Conservation (phyloP, 2,113 vertebrate genomes). For the Muscicapa adusta region DNA sequence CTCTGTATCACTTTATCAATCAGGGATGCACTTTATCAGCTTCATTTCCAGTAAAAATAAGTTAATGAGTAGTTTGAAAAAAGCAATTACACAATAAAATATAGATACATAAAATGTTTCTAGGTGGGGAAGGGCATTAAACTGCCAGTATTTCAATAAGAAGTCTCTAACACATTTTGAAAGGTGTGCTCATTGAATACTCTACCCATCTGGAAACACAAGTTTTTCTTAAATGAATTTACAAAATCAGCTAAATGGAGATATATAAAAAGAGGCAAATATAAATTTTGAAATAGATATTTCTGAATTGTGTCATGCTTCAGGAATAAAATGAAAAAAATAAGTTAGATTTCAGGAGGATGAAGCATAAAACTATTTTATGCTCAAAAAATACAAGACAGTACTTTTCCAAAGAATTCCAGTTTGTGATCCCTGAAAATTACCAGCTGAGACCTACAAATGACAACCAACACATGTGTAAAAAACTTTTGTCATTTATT, state of each 20-base stretch:
- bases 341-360: accelerated
- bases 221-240: background rate
- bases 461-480: accelerated
- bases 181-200: background rate
- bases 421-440: background rate
- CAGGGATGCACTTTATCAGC: background rate
- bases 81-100: background rate
- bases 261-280: background rate
- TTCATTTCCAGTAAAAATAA: background rate
- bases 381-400: background rate
- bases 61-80: background rate
- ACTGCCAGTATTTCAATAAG: background rate
- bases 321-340: background rate
- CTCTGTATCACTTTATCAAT: background rate
- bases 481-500: background rate
- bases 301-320: background rate
- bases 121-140: accelerated
- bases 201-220: background rate
- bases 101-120: background rate
- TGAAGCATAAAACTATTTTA: background rate
- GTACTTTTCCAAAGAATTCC: background rate
- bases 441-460: background rate
- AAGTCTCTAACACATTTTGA: background rate
- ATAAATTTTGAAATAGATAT: background rate
- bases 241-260: background rate